phyloP scores from a whole-genome alignment of 2,888 invertebrate genomes.

The Ectemnius lituratus region DNA sequence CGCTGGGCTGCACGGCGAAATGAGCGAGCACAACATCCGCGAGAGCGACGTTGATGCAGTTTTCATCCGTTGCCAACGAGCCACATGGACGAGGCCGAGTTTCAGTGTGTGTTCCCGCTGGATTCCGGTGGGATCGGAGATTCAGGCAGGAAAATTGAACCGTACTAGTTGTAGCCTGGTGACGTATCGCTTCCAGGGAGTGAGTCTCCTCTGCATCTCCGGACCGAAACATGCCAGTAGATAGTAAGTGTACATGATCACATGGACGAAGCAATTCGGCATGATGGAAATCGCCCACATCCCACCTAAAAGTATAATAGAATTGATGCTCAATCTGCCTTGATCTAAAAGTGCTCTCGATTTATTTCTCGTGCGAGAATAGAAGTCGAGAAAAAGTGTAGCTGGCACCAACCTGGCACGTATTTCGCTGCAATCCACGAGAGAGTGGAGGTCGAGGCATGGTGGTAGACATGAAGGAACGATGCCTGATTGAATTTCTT shows the following conservation, averaged over 20 bases:
- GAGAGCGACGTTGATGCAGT: slow-evolving; percentile 12
- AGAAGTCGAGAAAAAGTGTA: not conserved
- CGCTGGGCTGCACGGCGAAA: slow-evolving; percentile 28
- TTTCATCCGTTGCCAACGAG: slow-evolving; percentile 34
- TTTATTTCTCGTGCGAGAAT: too few species aligned
- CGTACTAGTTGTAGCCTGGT: slow-evolving; percentile 84
- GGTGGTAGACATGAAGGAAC: slow-evolving; percentile 87
- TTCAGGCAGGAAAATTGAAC: slow-evolving; percentile 47
- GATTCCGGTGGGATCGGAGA: slow-evolving; percentile 15
- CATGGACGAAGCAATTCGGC: slow-evolving; percentile 84
- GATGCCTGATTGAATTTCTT: slow-evolving; percentile 86
- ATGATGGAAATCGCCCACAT: slow-evolving; percentile 83
- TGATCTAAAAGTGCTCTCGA: too few species aligned
- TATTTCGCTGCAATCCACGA: slow-evolving; percentile 83
- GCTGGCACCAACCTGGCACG: slow-evolving; percentile 80
- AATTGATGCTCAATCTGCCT: not conserved
- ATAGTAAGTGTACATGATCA: slow-evolving; percentile 89
- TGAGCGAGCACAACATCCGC: slow-evolving; percentile 37
- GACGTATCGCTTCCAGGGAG: slow-evolving; percentile 81
- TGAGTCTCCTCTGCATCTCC: slow-evolving; percentile 79
- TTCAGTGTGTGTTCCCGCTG: slow-evolving; percentile 10
- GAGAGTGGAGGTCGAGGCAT: slow-evolving; percentile 81
- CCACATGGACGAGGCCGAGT: slow-evolving; percentile 22
- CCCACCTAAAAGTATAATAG: slow-evolving; percentile 80
- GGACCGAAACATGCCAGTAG: slow-evolving; percentile 83